Percentiles rank a stretch among this genome's conserved stretches.
phyloP scores from a whole-genome alignment of 2,797 vertebrate genomes.

The Spinus olivaceus region DNA sequence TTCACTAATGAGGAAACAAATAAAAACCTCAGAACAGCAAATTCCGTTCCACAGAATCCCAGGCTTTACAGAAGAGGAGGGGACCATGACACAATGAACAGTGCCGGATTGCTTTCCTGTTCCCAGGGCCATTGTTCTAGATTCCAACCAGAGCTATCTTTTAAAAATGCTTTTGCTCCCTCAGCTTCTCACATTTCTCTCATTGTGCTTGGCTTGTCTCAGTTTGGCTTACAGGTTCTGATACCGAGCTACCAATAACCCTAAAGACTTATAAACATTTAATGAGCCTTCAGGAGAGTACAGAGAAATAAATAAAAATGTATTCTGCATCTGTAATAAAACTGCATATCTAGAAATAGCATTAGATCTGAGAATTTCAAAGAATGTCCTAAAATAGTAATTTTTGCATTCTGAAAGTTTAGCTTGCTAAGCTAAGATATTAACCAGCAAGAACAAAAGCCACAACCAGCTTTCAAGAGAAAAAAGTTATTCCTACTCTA shows the following conservation, averaged over 20 bases:
- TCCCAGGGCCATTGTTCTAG: background rate
- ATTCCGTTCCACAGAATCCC: background rate
- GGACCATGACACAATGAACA: accelerated
- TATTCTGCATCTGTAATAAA: background rate
- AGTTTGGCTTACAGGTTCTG: background rate
- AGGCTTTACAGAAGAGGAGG: background rate
- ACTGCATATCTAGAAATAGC: background rate
- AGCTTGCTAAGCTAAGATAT: background rate
- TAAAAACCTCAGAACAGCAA: background rate
- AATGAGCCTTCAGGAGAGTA: background rate
- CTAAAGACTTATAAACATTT: background rate
- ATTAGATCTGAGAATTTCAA: background rate
- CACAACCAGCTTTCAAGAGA: background rate
- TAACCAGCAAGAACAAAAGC: background rate
- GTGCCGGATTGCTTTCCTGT: background rate
- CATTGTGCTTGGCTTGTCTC: background rate
- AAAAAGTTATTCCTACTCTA: background rate
- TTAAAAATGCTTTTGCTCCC: background rate
- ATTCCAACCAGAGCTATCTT: background rate
- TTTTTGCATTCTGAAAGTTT: background rate
- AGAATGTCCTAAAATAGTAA: background rate
- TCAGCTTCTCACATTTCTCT: background rate
- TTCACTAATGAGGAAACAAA: background rate
- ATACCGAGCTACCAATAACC: background rate
- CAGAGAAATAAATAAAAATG: background rate